These are phyloP conservation scores for Tigriopus californicus DNA, from an alignment of 2,888 invertebrate genomes.

Conservation along the genomic window DNA sequence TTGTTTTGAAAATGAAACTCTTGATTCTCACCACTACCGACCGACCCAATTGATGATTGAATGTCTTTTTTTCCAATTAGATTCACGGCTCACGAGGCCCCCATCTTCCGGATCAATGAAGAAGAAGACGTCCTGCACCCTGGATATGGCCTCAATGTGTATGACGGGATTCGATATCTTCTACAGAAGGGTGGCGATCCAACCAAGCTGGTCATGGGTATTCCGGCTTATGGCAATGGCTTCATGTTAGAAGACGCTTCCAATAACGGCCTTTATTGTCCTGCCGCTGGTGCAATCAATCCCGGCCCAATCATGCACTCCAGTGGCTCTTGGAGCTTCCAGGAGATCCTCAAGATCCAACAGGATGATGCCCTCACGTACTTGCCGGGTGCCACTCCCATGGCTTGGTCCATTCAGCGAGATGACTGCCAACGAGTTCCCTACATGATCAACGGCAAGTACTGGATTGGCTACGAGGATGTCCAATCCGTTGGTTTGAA, in stretches of 20 bases:
- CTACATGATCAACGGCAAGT: not conserved
- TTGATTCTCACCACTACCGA: no score
- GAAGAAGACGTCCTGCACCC: not conserved
- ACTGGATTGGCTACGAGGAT: not conserved
- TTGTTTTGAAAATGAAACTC: no score
- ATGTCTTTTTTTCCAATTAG: no score
- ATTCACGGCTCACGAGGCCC: constrained; percentile 3
- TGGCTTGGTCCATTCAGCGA: not conserved
- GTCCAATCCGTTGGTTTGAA: not conserved
- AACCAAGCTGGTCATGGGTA: not conserved
- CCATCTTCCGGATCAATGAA: not conserved
- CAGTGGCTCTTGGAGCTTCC: not conserved
- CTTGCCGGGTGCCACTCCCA: constrained; percentile 6
- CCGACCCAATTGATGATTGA: no score
- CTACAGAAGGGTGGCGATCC: not conserved
- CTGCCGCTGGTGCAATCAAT: not conserved
- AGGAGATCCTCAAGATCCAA: constrained; percentile 1
- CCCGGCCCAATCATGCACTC: not conserved
- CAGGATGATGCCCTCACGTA: not conserved
- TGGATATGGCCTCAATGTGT: constrained; percentile 5
- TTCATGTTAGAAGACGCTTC: not conserved
- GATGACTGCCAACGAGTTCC: not conserved
- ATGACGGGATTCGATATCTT: not conserved
- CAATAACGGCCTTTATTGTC: constrained; percentile 4
- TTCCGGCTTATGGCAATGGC: constrained; percentile 4